Evolutionary conservation across 2,113 vertebrate species (phyloP).

Genomic region (Actenoides hombroni): DNA sequence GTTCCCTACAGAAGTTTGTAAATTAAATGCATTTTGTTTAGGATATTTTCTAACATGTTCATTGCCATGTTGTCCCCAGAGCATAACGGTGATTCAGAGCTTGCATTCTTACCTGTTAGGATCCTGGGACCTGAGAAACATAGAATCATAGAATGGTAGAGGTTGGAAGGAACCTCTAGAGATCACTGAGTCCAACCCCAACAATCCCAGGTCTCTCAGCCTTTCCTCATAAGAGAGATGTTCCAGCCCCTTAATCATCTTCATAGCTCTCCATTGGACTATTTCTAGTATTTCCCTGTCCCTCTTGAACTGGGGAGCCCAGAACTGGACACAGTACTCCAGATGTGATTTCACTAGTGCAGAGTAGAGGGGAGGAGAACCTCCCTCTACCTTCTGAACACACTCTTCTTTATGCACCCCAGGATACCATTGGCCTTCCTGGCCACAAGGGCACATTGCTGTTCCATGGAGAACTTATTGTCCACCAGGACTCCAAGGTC

Average conservation of each 20-base stretch:
- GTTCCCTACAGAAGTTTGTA: background rate
- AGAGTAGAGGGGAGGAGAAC: background rate
- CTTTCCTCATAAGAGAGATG: too few relatives aligned
- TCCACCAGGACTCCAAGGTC: background rate
- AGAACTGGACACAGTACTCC: too few relatives aligned
- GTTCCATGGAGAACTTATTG: background rate
- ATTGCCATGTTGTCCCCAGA: background rate
- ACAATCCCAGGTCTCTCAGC: too few relatives aligned
- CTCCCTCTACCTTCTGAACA: background rate
- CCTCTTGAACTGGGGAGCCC: too few relatives aligned
- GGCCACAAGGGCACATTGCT: background rate
- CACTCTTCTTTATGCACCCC: background rate
- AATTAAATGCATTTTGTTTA: background rate
- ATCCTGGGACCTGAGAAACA: background rate
- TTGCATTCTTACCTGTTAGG: background rate
- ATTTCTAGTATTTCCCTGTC: too few relatives aligned
- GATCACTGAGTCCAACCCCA: too few relatives aligned
- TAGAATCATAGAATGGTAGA: too few relatives aligned
- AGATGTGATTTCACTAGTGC: too few relatives aligned
- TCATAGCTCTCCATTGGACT: too few relatives aligned
- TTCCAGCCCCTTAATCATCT: too few relatives aligned
- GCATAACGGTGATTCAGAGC: background rate
- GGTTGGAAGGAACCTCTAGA: too few relatives aligned
- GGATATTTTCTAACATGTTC: background rate
- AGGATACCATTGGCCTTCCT: background rate